A percentile compares a stretch with the other conserved stretches of the same genome.
These are phyloP conservation scores for Tricholaema leucomelas DNA, from an alignment of 2,113 vertebrate species.

Conservation along the genomic window DNA sequence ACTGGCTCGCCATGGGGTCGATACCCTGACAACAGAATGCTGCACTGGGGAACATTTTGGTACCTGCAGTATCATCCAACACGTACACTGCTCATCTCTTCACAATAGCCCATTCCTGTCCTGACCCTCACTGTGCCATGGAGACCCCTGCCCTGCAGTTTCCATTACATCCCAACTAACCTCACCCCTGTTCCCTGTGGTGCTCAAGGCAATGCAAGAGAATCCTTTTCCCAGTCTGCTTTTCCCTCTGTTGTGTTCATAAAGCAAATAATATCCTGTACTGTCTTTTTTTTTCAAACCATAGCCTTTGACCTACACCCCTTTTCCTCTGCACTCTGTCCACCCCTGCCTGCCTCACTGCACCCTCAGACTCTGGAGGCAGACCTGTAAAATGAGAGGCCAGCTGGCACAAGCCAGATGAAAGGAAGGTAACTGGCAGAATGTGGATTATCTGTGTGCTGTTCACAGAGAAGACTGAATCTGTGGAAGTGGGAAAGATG, in stretches of 20 bases:
- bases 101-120: background rate
- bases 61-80: background rate
- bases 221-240: background rate
- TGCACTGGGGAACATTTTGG: background rate
- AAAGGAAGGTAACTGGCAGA: background rate
- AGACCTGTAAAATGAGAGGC: background rate
- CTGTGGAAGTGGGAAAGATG: background rate
- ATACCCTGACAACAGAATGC: background rate
- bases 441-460: background rate
- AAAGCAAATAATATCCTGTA: background rate
- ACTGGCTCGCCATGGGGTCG: rapidly evolving
- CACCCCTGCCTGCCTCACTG: background rate
- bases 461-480: background rate
- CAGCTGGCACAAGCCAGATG: background rate
- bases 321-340: background rate
- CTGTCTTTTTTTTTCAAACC: background rate
- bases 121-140: rapidly evolving
- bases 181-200: background rate
- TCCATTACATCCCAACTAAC: background rate
- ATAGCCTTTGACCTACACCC: background rate
- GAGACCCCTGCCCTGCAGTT: background rate
- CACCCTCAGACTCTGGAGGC: background rate
- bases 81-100: background rate
- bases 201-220: background rate
- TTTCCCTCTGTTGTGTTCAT: background rate